Evolutionary conservation across 1,140 invertebrate genomes (phyloP).

Genomic region (Pachyrhynchus sulphureomaculatus): DNA sequence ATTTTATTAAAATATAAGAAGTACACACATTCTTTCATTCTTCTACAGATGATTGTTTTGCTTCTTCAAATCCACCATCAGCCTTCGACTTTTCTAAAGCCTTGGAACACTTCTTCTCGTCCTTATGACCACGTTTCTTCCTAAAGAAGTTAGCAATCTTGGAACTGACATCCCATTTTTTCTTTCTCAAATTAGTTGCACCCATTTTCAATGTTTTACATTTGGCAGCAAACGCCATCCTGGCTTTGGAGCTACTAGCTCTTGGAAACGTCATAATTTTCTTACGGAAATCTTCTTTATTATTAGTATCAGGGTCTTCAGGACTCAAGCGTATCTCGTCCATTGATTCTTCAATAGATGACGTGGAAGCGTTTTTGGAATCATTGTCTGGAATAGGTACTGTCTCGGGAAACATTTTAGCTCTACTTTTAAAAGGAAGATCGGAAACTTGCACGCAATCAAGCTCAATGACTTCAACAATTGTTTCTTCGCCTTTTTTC

Average conservation of each 20-base stretch:
- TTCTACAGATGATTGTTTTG: too few relatives aligned
- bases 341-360: conserved; percentile 15
- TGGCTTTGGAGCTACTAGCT: conserved; percentile 21
- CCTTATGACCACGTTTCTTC: conserved; percentile 25
- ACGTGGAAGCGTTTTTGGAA: conserved; percentile 6
- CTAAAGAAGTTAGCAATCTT: conserved; percentile 38
- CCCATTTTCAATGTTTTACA: conserved; percentile 30
- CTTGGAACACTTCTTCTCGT: conserved; percentile 4
- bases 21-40: too few relatives aligned
- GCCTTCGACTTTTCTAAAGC: too few relatives aligned
- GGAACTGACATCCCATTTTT: conserved; percentile 37
- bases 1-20: too few relatives aligned
- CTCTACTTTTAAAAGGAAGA: conserved; percentile 10
- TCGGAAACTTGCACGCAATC: conserved; percentile 24
- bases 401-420: conserved; percentile 14
- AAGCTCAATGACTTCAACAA: conserved; percentile 28
- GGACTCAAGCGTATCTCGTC: conserved; percentile 10
- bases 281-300: not conserved
- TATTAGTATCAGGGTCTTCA: not conserved
- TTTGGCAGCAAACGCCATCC: conserved; percentile 14
- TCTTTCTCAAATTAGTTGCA: conserved; percentile 29
- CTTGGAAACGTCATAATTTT: conserved; percentile 38
- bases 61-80: too few relatives aligned
- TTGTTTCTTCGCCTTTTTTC: conserved; percentile 24
- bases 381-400: conserved; percentile 20